phyloP scores from a whole-genome alignment of 2,888 invertebrate species.

The Rhogogaster chlorosoma region DNA sequence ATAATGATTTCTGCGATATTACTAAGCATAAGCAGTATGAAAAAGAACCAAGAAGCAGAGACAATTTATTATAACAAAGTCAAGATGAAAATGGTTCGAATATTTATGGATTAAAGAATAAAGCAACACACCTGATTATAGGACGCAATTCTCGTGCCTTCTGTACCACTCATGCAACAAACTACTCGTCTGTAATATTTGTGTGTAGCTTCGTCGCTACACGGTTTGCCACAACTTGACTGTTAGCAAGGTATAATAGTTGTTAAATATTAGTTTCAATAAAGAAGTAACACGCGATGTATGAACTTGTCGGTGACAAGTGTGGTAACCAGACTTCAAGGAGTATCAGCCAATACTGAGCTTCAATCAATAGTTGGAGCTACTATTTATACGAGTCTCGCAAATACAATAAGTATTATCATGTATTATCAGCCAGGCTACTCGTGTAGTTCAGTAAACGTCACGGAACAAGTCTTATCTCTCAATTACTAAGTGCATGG shows the following conservation, averaged over 20 bases:
- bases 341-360: slow-evolving; percentile 68
- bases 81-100: slow-evolving; percentile 52
- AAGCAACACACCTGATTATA: slow-evolving; percentile 78
- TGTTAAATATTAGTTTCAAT: not conserved
- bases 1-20: not conserved
- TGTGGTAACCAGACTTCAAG: slow-evolving; percentile 51
- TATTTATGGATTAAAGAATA: not conserved
- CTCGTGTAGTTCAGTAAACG: slow-evolving; percentile 67
- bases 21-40: not conserved
- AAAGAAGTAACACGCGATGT: not conserved
- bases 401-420: slow-evolving; percentile 73
- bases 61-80: slow-evolving; percentile 52
- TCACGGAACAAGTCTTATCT: slow-evolving; percentile 67
- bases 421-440: slow-evolving; percentile 72
- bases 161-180: slow-evolving; percentile 70
- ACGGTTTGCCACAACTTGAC: slow-evolving; percentile 7
- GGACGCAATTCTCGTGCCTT: slow-evolving; percentile 84
- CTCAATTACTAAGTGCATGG: slow-evolving; percentile 68
- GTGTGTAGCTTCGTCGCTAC: slow-evolving; percentile 49
- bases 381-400: slow-evolving; percentile 74
- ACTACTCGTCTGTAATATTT: slow-evolving; percentile 54
- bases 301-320: not conserved
- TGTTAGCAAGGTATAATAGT: not conserved
- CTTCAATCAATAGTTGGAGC: slow-evolving; percentile 68
- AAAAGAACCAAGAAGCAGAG: not conserved